Evolutionary conservation across 2,888 invertebrate genomes (phyloP), one percentile per base, ranked within the genome.

Genomic region (Oasisia sp.): DNA sequence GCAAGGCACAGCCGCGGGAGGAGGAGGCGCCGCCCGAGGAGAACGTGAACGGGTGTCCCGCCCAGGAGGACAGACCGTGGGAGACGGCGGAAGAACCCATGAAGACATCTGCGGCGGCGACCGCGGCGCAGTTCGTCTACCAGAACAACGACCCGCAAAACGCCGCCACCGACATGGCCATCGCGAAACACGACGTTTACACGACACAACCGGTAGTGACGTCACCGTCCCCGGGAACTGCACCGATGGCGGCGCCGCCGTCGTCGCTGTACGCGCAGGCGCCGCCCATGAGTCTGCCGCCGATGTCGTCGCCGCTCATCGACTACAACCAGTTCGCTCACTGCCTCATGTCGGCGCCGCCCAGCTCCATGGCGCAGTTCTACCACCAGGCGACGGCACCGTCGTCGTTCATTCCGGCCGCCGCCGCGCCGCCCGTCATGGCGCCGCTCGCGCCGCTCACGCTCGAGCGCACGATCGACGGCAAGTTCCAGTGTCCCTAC

Each of bases 401-500:
- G 92, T 91, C 92, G 74, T 74, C 56, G 32, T 32, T 92, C 92
- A 89, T 90, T 0, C 90, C 90, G 12, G 32, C 1, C 44, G n/a
- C 1, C 44, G n/a, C 90, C n/a, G 45, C n/a, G n/a, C 32, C 58
- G 32, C 91, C 45, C 12, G 50, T 32, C 8, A 27, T 38, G 45
- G 32, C 90, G 14, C 89, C 11, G 32, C 44, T 12, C 1, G 74
- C 38, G 38, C 38, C 32, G 3, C 9, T 89, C 5, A 92, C 90
- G 4, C 50, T 94, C n/a, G 58, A 91, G 32, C 92, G 93, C 32
- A 56, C 93, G 8, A 56, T 91, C 11, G 91, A 93, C 32, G 94
- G 93, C 32, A 94, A 93, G 93, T 94, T 94, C 89, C 93, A 93
- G 74, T 94, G 94, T 91, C 94, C 94, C 1, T 93, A 93, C 91